phyloP scores from a whole-genome alignment of 2,888 invertebrate species.

The Cryptus viduatorius region DNA sequence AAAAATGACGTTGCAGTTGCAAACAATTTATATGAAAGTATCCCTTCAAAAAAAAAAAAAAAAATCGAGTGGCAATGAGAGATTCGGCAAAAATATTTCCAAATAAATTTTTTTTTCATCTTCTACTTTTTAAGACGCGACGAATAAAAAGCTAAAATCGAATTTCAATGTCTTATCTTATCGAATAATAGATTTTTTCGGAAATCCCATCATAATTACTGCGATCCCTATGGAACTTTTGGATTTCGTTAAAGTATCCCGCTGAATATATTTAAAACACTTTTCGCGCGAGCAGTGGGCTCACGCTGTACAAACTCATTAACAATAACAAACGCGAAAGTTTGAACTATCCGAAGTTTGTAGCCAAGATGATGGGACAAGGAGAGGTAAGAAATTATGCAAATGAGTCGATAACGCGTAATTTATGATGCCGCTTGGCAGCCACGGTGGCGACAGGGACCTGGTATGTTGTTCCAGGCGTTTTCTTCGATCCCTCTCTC shows the following conservation, averaged over 20 bases:
- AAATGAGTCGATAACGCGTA: slow-evolving; percentile 23
- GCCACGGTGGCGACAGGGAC: neutral
- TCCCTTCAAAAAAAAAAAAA: neutral
- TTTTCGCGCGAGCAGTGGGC: slow-evolving; percentile 21
- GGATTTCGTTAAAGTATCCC: neutral
- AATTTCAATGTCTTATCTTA: neutral
- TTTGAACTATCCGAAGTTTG: slow-evolving; percentile 7
- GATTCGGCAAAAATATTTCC: neutral
- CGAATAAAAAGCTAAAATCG: neutral
- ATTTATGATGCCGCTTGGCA: slow-evolving; percentile 5
- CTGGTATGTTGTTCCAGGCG: neutral
- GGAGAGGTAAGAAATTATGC: slow-evolving; percentile 4
- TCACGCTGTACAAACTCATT: slow-evolving; percentile 31
- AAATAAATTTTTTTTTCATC: no score
- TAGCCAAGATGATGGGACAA: slow-evolving; percentile 3
- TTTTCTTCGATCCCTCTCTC: slow-evolving; percentile 4
- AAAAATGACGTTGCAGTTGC: neutral
- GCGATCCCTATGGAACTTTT: neutral
- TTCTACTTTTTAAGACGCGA: neutral
- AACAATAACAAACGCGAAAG: slow-evolving; percentile 41
- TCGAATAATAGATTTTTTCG: neutral
- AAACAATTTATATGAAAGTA: neutral
- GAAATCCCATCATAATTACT: neutral
- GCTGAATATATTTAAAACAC: slow-evolving; percentile 5
- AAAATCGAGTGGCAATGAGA: neutral